Evolutionary conservation across 2,888 invertebrate genomes (phyloP).

Genomic region (Octodonta nipae): DNA sequence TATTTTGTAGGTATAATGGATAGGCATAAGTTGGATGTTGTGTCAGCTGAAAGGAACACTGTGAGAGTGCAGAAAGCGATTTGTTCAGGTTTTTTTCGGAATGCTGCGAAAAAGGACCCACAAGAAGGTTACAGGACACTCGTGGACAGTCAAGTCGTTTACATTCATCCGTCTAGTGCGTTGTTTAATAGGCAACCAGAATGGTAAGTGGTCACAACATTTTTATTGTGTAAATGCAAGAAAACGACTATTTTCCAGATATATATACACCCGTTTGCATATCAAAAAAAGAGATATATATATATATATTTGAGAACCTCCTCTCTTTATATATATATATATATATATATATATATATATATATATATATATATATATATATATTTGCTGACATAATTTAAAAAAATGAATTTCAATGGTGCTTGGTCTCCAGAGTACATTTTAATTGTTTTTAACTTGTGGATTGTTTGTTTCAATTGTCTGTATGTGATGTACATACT

Average conservation of each 20-base stretch:
- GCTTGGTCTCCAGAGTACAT: too few species aligned
- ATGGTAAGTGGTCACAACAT: constrained; percentile 66
- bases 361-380: too few species aligned
- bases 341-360: too few species aligned
- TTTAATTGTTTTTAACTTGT: too few species aligned
- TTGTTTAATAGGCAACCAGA: constrained; percentile 97
- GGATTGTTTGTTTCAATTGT: too few species aligned
- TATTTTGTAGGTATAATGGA: constrained; percentile 1
- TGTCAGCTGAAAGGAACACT: constrained; percentile 90
- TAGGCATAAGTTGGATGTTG: constrained; percentile 87
- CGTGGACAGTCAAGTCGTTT: constrained; percentile 94
- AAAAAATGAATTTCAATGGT: too few species aligned
- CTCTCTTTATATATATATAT: too few species aligned
- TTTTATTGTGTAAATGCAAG: not conserved
- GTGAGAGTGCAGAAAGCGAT: constrained; percentile 94
- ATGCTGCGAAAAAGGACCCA: constrained; percentile 98
- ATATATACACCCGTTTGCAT: too few species aligned
- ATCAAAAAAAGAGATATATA: too few species aligned
- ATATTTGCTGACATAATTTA: too few species aligned
- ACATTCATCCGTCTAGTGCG: constrained; percentile 96
- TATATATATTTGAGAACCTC: too few species aligned
- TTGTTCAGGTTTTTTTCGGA: constrained; percentile 95
- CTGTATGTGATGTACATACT: too few species aligned
- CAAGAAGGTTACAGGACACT: constrained; percentile 95
- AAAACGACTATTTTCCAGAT: not conserved